Evolutionary conservation across 2,113 vertebrate species (phyloP), one percentile per base, ranked within the genome.

Genomic region (Protobothrops mucrosquamatus): DNA sequence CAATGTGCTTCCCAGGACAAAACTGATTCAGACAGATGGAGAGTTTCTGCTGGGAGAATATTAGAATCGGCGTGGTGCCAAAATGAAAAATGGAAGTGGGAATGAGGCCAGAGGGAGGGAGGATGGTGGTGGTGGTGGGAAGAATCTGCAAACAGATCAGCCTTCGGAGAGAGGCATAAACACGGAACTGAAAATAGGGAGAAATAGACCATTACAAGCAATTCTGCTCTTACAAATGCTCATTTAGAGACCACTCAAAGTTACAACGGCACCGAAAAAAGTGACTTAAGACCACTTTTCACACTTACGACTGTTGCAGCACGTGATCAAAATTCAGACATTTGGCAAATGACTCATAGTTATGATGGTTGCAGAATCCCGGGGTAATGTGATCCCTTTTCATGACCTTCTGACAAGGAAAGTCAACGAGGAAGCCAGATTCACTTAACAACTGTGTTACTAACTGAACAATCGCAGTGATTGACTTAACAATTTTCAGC

Each of bases 1-100:
- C 57, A 43, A 94, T 95, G 74, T 15, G 24, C 90, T 91, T 39
- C 0, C 85, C 43, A 14, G 92, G 89, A 91, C 52, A 85, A 59
- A 92, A 3, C 43, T 81, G 92, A 54, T 94, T 88, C 0, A 2
- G 95, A 56, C 54, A 93, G 92, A 92, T 12, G 87, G 90, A 85
- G 85, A 86, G 89, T 88, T 8, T 1, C 0, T 0, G 0, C 46
- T 64, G 61, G 69, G 0, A 0, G 85, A 22, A 43, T 22, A 48
- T 56, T 3, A 88, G 56, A 0, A 0, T 52, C 85, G 6, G 48
- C 90, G 64, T 1, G 0, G 0, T 9, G 46, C 26, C 34, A 0
- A 0, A 26, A 43, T 22, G 88, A 89, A 91, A 92, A 3, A 43
- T 0, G 0, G 10, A 11, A 26, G 15, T 54, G 23, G 89, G 95